These are phyloP conservation scores for Hiodon alosoides DNA, from an alignment of 2,113 vertebrate species.

Conservation along the genomic window DNA sequence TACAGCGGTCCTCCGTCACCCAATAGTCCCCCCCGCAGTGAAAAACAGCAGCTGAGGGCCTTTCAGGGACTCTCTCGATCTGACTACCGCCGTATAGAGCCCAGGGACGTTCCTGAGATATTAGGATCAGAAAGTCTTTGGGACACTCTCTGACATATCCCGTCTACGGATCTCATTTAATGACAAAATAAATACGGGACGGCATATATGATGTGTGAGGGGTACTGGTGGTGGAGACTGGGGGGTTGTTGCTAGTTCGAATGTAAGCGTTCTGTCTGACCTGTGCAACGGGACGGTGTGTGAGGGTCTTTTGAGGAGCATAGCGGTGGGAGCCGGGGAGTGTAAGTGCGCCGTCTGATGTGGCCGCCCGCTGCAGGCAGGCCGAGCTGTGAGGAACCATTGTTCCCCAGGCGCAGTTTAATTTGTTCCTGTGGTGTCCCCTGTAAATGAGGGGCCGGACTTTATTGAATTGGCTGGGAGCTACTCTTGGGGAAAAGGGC, in stretches of 20 bases:
- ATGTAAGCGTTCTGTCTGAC: background rate
- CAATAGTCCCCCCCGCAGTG: background rate
- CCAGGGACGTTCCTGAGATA: background rate
- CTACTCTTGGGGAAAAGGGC: conserved; percentile 11
- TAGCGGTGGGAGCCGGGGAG: background rate
- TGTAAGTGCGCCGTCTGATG: conserved; percentile 10
- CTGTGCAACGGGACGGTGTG: conserved; percentile 5
- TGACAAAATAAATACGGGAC: background rate
- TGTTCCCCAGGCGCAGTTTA: conserved; percentile 32
- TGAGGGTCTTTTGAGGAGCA: background rate
- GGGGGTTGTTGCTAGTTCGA: background rate
- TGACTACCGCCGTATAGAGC: background rate
- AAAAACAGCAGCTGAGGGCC: background rate
- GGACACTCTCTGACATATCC: background rate
- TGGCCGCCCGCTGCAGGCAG: conserved; percentile 14
- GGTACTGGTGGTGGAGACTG: conserved; percentile 10
- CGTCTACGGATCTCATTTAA: conserved; percentile 10
- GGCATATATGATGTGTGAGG: conserved; percentile 8
- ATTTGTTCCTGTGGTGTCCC: conserved; percentile 27
- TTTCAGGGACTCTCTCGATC: background rate
- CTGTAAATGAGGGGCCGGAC: conserved; percentile 23
- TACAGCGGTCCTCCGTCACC: background rate
- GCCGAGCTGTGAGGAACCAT: conserved; percentile 26
- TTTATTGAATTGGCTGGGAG: conserved; percentile 26
- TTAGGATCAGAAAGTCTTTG: background rate